Evolutionary conservation across 2,888 invertebrate species (phyloP), one percentile per base, ranked within the genome.

Genomic region (Lasioglossum pauxillum): DNA sequence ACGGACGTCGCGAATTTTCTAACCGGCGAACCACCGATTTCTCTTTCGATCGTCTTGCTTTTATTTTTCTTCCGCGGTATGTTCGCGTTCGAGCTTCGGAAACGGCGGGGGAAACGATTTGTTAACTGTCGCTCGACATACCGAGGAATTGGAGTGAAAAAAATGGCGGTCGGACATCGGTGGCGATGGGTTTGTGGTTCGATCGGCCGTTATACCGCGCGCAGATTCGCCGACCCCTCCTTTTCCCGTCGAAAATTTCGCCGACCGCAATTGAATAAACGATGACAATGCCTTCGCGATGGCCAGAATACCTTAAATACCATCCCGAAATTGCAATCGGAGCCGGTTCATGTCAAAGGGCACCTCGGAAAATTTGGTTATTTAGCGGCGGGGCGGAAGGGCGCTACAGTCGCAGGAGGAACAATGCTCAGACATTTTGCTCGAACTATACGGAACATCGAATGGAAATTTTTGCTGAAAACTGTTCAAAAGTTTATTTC

Each of bases 311-410:
- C 75, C 76, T 81, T 80, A 80, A 83, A 83, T 80, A 27, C 76
- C 76, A 49, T 19, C 19, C 23, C 27, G 69, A 69, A 69, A 75
- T 80, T 71, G 60, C 41, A 64, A 64, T 75, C 67, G 57, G 41
- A 27, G 27, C 35, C 67, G 27, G 23, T 49, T 23, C 64, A 73
- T 75, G 75, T 73, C 82, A 80, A 83, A 83, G 76, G 53, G 27
- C 5, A 4, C 69, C 73, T 23, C 23, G 77, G 81, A 77, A 81
- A 78, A 84, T 82, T 84, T 77, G 69, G 78, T 82, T 81, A 67
- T 78, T 74, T 69, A 80, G 60, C 27, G 60, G 60, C 14, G 27
- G 27, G 27, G 3, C n/a, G 57, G n/a, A 57, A 14, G 46, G 46
- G 16, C 46, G 46, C 46, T 46, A 16, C 5, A 44, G 12, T 16